These are phyloP conservation scores for Siniperca scherzeri DNA, from an alignment of 2,797 vertebrate genomes.

Conservation along the genomic window DNA sequence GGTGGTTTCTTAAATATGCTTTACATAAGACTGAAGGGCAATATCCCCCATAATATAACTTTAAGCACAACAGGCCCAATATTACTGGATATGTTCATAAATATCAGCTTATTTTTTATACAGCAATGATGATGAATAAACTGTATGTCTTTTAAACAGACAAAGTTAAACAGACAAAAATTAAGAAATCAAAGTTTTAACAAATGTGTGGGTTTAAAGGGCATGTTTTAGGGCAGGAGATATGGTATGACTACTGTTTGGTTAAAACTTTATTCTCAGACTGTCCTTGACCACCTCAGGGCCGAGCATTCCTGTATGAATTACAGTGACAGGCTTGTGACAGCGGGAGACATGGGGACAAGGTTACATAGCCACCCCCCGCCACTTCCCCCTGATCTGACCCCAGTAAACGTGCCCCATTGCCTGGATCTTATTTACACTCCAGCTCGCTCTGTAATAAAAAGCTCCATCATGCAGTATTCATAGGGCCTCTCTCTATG, in stretches of 20 bases:
- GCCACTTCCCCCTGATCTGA: constrained; percentile 85
- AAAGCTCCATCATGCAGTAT: constrained; percentile 86
- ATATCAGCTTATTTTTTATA: background rate
- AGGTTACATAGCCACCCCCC: constrained; percentile 80
- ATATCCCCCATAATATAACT: background rate
- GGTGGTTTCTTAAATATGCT: background rate
- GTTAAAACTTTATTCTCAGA: constrained; percentile 69
- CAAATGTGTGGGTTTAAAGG: background rate
- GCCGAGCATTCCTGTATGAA: constrained; percentile 77
- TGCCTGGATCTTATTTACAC: constrained; percentile 85
- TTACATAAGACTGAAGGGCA: background rate
- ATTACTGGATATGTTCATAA: background rate
- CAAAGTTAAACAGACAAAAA: background rate
- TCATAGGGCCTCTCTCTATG: constrained; percentile 79
- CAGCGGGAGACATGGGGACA: constrained; percentile 79
- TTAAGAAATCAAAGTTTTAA: constrained; percentile 26
- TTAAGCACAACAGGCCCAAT: background rate
- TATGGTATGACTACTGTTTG: constrained; percentile 56
- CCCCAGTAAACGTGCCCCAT: constrained; percentile 85
- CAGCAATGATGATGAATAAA: background rate
- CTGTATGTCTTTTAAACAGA: too few relatives aligned
- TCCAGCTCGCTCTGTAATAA: constrained; percentile 82
- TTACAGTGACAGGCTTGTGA: constrained; percentile 84
- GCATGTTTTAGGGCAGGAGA: constrained; percentile 31
- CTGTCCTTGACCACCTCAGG: constrained; percentile 80